These are phyloP conservation scores for Bungarus multicinctus DNA, from an alignment of 2,113 vertebrate genomes.

Conservation along the genomic window DNA sequence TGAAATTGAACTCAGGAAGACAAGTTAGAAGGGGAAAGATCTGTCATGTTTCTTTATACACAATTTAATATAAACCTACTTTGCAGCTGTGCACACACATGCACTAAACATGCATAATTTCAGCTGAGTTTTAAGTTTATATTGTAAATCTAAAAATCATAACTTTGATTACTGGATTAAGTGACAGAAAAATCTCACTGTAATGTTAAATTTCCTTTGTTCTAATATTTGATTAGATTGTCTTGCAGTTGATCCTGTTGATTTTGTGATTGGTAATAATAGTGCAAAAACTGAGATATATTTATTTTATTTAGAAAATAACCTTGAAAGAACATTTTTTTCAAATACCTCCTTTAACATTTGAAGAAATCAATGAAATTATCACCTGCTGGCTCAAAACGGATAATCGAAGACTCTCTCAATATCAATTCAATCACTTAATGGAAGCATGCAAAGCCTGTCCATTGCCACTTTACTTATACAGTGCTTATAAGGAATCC, in stretches of 20 bases:
- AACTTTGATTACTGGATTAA: not conserved
- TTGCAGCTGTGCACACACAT: not conserved
- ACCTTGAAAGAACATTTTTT: constrained; percentile 44
- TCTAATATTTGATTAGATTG: not conserved
- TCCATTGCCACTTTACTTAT: constrained; percentile 66
- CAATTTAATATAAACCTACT: not conserved
- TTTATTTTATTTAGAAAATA: constrained; percentile 45
- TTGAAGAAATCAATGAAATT: constrained; percentile 51
- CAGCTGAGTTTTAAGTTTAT: not conserved
- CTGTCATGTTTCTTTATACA: not conserved
- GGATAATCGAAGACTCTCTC: constrained; percentile 51
- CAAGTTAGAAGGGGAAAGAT: not conserved
- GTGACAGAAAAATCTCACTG: not conserved
- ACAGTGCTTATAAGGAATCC: constrained; percentile 61
- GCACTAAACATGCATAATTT: not conserved
- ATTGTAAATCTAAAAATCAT: not conserved
- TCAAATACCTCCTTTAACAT: constrained; percentile 56
- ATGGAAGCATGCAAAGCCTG: constrained; percentile 58
- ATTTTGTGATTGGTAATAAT: not conserved
- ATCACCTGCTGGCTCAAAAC: constrained; percentile 47
- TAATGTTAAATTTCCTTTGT: not conserved
- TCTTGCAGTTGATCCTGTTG: not conserved
- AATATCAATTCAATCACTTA: constrained; percentile 57
- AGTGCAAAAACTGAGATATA: not conserved
- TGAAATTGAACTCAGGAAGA: not conserved